Evolutionary conservation across 2,113 vertebrate genomes (phyloP), one percentile per base, ranked within the genome.

Genomic region (Limnothrissa miodon): DNA sequence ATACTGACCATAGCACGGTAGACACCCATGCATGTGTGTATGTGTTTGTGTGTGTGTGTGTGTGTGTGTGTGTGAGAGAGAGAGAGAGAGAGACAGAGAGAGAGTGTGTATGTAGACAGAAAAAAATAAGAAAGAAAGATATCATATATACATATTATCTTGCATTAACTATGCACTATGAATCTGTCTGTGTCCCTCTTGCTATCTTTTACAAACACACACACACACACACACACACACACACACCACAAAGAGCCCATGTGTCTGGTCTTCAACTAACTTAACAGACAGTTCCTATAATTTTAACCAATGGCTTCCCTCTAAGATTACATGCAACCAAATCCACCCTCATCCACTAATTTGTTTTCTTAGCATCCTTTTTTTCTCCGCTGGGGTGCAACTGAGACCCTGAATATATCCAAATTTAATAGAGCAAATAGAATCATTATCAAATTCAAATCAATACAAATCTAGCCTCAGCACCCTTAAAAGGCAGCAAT

Each of bases 401-500:
- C 92, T 83, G 90, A 94, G 87, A 85, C 91, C 91, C 87, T 87
- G 90, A 91, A 93, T 93, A 93, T 92, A 93, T 93, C 92, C 92
- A 93, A 93, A 95, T 93, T 93, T 92, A 93, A 94, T 93, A 93
- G 90, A 94, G 88, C 91, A 94, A 95, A 95, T 94, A 94, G 91
- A 93, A 95, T 95, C 93, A 94, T 95, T 94, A 94, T 95, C 94
- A 95, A 94, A 94, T 95, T 94, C 91, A 91, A 92, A 94, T 95
- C 94, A 93, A 94, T 94, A 95, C 92, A 93, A 93, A 94, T 94
- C 90, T 89, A 91, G 92, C 92, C 92, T 83, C 82, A 56, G 91
- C 90, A 85, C 81, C 92, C 93, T 91, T 94, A 92, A 92, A 94
- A 94, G 91, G 89, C 92, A 93, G 92, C 92, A 90, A 93, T 93